Percentiles rank a stretch among this genome's conserved stretches.
phyloP scores from a whole-genome alignment of 1,140 invertebrate genomes.

The Probaryconus sp. region DNA sequence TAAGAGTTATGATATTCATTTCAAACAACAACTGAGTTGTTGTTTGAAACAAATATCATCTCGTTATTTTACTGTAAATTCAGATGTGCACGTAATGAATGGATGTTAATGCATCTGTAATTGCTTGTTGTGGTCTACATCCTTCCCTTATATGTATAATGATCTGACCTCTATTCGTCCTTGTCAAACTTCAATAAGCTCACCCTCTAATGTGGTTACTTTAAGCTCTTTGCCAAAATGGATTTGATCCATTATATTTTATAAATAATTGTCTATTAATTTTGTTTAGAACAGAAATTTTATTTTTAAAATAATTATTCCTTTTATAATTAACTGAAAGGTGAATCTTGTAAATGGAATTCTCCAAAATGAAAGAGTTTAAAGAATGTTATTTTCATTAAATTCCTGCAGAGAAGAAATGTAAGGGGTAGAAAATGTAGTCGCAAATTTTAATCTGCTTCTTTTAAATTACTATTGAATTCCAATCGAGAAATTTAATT shows the following conservation, averaged over 20 bases:
- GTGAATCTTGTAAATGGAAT: slow-evolving; percentile 11
- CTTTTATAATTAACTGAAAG: no score
- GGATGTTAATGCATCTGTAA: slow-evolving; percentile 43
- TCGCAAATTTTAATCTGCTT: slow-evolving; percentile 1
- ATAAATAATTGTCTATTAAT: no score
- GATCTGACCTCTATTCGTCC: slow-evolving; percentile 36
- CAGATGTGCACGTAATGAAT: slow-evolving; percentile 11
- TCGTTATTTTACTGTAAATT: slow-evolving; percentile 2
- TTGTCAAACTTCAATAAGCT: slow-evolving; percentile 29
- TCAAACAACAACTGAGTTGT: no score
- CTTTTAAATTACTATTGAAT: not conserved
- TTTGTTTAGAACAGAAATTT: no score
- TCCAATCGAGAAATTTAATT: no score
- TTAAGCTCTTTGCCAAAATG: slow-evolving; percentile 1
- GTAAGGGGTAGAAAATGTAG: slow-evolving; percentile 2
- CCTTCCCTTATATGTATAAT: slow-evolving; percentile 8
- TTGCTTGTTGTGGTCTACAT: slow-evolving; percentile 43
- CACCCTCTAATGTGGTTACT: slow-evolving; percentile 9
- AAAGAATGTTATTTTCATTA: slow-evolving; percentile 36
- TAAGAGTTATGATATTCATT: no score
- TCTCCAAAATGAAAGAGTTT: slow-evolving; percentile 5
- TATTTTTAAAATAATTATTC: no score
- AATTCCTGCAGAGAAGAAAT: slow-evolving; percentile 9
- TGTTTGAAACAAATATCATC: no score
- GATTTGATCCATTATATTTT: no score